Evolutionary conservation across 2,797 vertebrate genomes (phyloP).

Genomic region (Alcedo atthis): DNA sequence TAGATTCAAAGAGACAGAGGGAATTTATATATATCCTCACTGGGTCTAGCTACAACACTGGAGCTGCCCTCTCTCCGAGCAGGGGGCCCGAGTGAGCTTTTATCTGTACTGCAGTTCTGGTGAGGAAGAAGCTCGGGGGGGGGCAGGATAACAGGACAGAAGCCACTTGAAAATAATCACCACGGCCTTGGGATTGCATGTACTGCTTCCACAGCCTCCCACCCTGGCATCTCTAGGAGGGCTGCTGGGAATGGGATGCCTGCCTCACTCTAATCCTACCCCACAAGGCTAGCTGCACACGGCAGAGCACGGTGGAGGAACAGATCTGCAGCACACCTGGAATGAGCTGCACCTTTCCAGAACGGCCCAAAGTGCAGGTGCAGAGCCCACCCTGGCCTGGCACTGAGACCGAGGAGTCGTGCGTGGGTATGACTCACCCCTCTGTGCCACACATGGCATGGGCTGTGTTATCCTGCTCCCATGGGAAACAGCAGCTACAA

Average conservation of each 20-base stretch:
- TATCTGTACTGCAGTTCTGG: neutral
- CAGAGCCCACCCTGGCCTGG: neutral
- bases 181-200: fast-evolving
- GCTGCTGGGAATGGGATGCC: neutral
- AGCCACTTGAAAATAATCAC: neutral
- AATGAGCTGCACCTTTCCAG: neutral
- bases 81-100: constrained; percentile 54
- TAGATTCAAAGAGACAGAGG: constrained; percentile 45
- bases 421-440: constrained; percentile 42
- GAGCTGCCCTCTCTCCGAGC: constrained; percentile 37
- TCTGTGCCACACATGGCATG: neutral
- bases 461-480: neutral
- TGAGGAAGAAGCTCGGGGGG: neutral
- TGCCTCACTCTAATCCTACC: neutral
- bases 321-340: neutral
- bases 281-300: neutral
- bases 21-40: constrained; percentile 58
- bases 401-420: neutral
- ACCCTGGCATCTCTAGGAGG: neutral
- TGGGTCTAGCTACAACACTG: constrained; percentile 69
- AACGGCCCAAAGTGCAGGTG: neutral
- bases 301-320: fast-evolving
- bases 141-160: neutral
- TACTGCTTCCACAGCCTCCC: neutral
- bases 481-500: constrained; percentile 1